Conservation (phyloP, 2,797 vertebrate species). For the Aphelocoma californica region DNA sequence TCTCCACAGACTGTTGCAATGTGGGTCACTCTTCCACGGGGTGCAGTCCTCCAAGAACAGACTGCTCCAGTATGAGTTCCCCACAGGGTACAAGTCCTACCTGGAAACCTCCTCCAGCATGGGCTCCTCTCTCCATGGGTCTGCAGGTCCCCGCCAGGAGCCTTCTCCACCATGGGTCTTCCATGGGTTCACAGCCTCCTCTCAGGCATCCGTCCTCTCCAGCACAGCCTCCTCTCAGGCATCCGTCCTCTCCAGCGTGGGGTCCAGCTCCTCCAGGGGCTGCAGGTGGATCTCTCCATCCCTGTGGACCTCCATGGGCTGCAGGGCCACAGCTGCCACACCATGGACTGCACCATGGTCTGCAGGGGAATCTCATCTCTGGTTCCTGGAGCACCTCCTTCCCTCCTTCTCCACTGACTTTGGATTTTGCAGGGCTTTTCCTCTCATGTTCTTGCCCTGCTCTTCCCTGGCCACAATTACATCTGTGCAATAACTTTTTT, state of each 20-base stretch:
- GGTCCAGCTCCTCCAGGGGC: neutral
- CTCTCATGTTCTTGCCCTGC: neutral
- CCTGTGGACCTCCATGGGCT: neutral
- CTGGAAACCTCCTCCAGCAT: neutral
- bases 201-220: neutral
- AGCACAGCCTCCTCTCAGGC: neutral
- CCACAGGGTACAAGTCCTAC: neutral
- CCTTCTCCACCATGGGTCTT: accelerated
- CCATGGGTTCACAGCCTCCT: neutral
- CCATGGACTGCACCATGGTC: accelerated
- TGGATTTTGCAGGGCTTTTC: neutral
- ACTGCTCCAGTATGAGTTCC: neutral
- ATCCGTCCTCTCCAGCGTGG: neutral
- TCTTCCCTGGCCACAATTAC: neutral
- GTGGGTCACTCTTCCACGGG: neutral
- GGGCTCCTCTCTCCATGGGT: neutral
- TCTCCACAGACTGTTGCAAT: neutral
- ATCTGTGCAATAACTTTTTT: neutral
- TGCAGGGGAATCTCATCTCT: neutral
- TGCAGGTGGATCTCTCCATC: neutral
- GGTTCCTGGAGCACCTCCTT: neutral
- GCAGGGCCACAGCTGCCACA: neutral
- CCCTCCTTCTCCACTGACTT: neutral
- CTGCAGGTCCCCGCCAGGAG: neutral
- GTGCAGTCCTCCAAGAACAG: neutral